These are phyloP conservation scores for Colletes gigas DNA, from an alignment of 1,140 invertebrate genomes.

Conservation along the genomic window DNA sequence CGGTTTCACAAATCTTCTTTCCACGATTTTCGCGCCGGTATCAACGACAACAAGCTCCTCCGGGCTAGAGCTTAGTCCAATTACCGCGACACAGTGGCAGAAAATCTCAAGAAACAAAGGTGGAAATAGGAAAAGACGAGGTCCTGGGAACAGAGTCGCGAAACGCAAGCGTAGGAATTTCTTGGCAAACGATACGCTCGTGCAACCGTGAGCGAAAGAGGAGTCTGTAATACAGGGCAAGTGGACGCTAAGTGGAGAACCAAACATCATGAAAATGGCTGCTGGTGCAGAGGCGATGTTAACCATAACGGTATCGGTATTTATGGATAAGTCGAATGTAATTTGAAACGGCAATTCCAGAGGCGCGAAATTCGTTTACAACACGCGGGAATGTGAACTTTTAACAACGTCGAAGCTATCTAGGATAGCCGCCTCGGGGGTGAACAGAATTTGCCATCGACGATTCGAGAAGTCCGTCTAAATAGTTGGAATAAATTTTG, in stretches of 20 bases:
- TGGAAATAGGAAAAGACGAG: neutral
- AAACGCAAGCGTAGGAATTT: neutral
- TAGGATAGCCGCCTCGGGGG: too few relatives aligned
- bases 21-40: neutral
- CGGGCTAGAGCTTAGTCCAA: neutral
- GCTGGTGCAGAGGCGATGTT: neutral
- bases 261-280: neutral
- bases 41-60: too few relatives aligned
- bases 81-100: neutral
- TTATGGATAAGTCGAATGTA: neutral
- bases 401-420: too few relatives aligned
- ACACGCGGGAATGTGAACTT: too few relatives aligned
- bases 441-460: neutral
- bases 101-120: conserved; percentile 7
- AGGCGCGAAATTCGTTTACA: neutral
- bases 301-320: conserved; percentile 2
- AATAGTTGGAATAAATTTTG: too few relatives aligned
- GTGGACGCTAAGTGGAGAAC: neutral
- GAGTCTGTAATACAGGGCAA: neutral
- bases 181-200: neutral
- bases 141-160: neutral
- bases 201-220: neutral
- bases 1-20: neutral
- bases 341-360: neutral
- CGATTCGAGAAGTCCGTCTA: neutral